These are phyloP conservation scores for Epicauta chinensis DNA, from an alignment of 1,140 invertebrate genomes.

Conservation along the genomic window DNA sequence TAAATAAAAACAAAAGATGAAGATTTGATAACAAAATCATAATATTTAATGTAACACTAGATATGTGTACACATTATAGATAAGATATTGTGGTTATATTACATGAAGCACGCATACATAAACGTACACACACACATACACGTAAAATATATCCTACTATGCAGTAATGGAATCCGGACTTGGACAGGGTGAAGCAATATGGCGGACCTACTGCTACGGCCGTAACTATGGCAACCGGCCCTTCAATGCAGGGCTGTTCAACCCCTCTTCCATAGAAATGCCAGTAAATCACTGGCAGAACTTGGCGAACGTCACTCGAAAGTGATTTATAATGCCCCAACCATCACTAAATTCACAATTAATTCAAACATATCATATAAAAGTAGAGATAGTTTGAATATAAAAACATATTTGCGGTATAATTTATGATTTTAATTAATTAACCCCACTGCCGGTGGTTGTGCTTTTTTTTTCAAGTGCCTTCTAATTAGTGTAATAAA, in stretches of 20 bases:
- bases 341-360: conserved; percentile 13
- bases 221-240: conserved; percentile 28
- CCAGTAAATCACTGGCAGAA: conserved; percentile 11
- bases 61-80: conserved; percentile 20
- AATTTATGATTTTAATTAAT: no score
- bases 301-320: conserved; percentile 11
- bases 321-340: conserved; percentile 18
- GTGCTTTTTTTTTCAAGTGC: no score
- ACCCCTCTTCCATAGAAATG: conserved; percentile 18
- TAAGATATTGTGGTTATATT: conserved; percentile 26
- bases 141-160: no score
- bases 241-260: conserved; percentile 22
- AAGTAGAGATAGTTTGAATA: no score
- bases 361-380: conserved; percentile 8
- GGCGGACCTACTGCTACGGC: conserved; percentile 18
- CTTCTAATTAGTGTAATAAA: no score
- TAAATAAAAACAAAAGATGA: no score
- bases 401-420: no score
- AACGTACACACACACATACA: no score
- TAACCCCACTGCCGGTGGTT: no score
- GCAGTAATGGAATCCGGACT: conserved; percentile 21
- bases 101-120: neutral
- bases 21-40: no score
- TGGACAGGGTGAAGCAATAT: conserved; percentile 27
- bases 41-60: no score